phyloP scores from a whole-genome alignment of 1,140 invertebrate genomes.

The Drosophila setifemur region DNA sequence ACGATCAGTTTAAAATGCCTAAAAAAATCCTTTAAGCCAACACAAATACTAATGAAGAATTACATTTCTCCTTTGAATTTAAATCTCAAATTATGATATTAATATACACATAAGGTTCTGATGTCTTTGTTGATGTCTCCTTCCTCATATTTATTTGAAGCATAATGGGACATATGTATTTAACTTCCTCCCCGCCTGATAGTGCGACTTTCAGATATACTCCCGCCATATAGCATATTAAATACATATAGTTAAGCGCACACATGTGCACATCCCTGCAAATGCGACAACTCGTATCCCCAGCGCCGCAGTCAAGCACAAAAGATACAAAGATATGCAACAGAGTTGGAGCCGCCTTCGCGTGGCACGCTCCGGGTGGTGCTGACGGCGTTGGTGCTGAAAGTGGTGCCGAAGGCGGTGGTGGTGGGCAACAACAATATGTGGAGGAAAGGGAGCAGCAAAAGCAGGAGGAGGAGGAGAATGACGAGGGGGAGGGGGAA shows the following conservation, averaged over 20 bases:
- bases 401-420: not conserved
- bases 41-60: too few species aligned
- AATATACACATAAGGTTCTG: not conserved
- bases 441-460: slow-evolving; percentile 27
- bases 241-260: slow-evolving; percentile 12
- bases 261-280: not conserved
- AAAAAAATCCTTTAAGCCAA: too few species aligned
- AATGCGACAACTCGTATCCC: slow-evolving; percentile 4
- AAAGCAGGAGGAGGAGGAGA: slow-evolving; percentile 5
- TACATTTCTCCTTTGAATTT: too few species aligned
- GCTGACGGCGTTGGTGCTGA: not conserved
- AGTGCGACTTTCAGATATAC: slow-evolving; percentile 44
- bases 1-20: too few species aligned
- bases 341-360: slow-evolving; percentile 36
- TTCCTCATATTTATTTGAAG: not conserved
- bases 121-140: not conserved
- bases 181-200: slow-evolving; percentile 66
- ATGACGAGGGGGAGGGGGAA: not conserved
- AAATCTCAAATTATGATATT: not conserved
- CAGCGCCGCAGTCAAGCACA: slow-evolving; percentile 33
- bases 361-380: slow-evolving; percentile 66
- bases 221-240: slow-evolving; percentile 13
- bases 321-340: slow-evolving; percentile 16
- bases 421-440: too few species aligned
- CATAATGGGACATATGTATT: slow-evolving; percentile 16